Percentiles rank a stretch among this genome's conserved stretches.
Conservation (phyloP, 2,113 vertebrate species). For the Polypterus bichir region DNA sequence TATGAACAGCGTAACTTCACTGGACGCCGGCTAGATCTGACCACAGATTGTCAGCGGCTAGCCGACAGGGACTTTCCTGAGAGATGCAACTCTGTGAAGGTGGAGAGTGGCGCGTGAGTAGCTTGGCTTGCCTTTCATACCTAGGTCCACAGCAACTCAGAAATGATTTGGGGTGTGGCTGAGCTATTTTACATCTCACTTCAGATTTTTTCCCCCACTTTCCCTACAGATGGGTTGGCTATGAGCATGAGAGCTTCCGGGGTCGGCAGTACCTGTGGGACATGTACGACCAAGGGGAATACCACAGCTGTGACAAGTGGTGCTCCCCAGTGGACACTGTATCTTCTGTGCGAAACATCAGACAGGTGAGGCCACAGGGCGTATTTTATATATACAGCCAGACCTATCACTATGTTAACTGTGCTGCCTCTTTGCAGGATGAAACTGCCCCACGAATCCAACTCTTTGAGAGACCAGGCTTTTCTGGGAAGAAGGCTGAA, state of each 20-base stretch:
- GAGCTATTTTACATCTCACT: neutral
- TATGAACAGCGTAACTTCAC: constrained; percentile 60
- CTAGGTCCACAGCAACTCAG: constrained; percentile 8
- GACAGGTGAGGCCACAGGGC: constrained; percentile 36
- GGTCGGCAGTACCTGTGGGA: constrained; percentile 38
- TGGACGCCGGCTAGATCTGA: constrained; percentile 51
- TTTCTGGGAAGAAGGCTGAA: constrained; percentile 55
- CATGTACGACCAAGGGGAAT: constrained; percentile 43
- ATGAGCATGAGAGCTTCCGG: constrained; percentile 51
- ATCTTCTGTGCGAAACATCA: constrained; percentile 47
- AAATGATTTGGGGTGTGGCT: neutral
- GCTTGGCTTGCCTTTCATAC: neutral
- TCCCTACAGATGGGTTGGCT: constrained; percentile 41
- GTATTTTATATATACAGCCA: neutral
- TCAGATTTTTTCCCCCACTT: neutral
- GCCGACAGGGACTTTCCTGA: constrained; percentile 57
- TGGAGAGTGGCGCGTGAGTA: constrained; percentile 58
- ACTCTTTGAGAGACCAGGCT: constrained; percentile 39
- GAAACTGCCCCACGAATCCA: constrained; percentile 23
- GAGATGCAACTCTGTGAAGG: constrained; percentile 61
- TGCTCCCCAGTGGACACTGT: constrained; percentile 46
- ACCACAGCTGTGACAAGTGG: constrained; percentile 48
- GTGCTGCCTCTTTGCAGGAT: constrained; percentile 28
- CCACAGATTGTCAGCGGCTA: constrained; percentile 43
- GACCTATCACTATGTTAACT: neutral